phyloP scores from a whole-genome alignment of 1,140 invertebrate species.

The Potamilus streckersoni region DNA sequence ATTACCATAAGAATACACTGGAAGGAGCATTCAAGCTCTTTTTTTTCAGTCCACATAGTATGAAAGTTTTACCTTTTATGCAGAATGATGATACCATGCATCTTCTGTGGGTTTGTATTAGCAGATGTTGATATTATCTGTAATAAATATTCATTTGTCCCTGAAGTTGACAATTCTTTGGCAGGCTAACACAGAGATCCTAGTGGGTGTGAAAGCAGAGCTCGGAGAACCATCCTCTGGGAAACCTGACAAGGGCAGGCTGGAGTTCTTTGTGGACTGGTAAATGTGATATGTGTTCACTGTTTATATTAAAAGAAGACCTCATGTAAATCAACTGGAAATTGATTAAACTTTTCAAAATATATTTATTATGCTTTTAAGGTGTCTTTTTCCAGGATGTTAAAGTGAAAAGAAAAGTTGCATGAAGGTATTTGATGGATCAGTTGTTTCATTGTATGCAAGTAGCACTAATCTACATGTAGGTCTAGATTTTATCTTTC shows the following conservation, averaged over 20 bases:
- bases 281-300: conserved; percentile 65
- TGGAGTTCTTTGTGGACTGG: conserved; percentile 98
- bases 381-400: no score
- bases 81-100: not conserved
- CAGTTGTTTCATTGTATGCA: no score
- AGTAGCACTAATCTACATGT: no score
- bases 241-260: conserved; percentile 82
- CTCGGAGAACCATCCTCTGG: conserved; percentile 83
- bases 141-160: not conserved
- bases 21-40: not conserved
- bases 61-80: not conserved
- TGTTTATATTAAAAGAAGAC: not conserved
- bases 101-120: not conserved
- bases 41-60: not conserved
- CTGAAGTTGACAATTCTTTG: conserved; percentile 18
- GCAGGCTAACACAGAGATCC: conserved; percentile 88
- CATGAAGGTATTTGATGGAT: no score
- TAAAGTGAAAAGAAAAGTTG: no score
- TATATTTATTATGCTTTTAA: no score
- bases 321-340: not conserved
- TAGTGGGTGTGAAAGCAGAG: conserved; percentile 94
- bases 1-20: not conserved
- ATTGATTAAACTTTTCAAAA: no score
- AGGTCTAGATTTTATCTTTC: no score
- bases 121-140: not conserved